Conservation (phyloP, 2,888 invertebrate species). For the Diarsia dahlii region DNA sequence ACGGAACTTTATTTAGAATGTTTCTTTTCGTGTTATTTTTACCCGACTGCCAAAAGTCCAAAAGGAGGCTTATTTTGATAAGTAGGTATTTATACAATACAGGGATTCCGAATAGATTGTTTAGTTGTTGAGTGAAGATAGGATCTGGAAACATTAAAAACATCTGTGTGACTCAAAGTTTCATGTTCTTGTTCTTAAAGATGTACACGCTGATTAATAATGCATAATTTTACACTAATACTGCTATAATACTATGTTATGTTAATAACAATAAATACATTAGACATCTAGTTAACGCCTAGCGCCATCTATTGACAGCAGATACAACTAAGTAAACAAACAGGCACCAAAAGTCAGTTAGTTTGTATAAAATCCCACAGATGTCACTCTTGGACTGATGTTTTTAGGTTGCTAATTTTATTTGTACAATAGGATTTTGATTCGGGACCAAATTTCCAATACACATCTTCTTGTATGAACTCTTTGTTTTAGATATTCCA, state of each 20-base stretch:
- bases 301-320: constrained; percentile 41
- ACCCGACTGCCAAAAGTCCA: too few relatives aligned
- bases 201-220: background rate
- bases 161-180: background rate
- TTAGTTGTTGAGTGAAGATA: background rate
- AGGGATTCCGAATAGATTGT: too few relatives aligned
- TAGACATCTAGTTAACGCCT: background rate
- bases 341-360: background rate
- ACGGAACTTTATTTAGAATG: constrained; percentile 3
- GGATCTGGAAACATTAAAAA: too few relatives aligned
- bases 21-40: background rate
- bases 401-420: background rate
- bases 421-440: background rate
- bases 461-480: background rate
- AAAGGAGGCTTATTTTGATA: too few relatives aligned
- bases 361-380: constrained; percentile 7
- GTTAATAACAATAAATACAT: background rate
- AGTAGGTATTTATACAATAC: too few relatives aligned
- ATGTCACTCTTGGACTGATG: constrained; percentile 27
- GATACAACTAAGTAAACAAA: background rate
- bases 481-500: background rate
- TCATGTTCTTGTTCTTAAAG: background rate
- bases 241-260: background rate
- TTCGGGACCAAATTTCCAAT: background rate
- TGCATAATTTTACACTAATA: background rate